These are phyloP conservation scores for Pangasianodon hypophthalmus DNA, from an alignment of 2,113 vertebrate genomes.

Conservation along the genomic window DNA sequence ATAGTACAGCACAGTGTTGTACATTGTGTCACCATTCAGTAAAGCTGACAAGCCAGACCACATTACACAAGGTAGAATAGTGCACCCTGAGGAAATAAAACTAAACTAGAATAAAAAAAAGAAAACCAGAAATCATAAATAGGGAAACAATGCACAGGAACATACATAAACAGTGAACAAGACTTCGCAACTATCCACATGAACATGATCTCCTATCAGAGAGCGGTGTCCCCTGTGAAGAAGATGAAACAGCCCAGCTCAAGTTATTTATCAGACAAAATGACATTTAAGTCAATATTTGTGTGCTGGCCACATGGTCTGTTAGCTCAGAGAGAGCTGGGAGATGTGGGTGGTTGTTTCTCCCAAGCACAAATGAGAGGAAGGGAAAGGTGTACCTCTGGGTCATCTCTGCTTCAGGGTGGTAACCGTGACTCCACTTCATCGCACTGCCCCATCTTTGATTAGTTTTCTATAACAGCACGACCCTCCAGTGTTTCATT, in stretches of 20 bases:
- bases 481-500: neutral
- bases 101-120: too few species aligned
- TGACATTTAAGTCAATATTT: neutral
- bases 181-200: neutral
- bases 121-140: neutral
- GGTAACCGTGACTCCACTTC: neutral
- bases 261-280: neutral
- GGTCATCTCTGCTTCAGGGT: neutral
- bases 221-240: neutral
- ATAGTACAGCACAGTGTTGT: neutral
- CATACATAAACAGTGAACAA: neutral
- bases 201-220: neutral
- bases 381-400: neutral
- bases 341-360: neutral
- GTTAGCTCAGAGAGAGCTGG: neutral
- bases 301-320: neutral
- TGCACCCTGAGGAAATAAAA: neutral
- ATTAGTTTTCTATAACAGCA: neutral
- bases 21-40: neutral
- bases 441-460: fast-evolving
- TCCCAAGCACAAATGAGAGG: neutral
- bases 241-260: neutral
- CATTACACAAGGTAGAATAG: neutral
- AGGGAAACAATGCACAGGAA: neutral
- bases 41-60: neutral